Evolutionary conservation across 2,888 invertebrate genomes (phyloP), one percentile per base, ranked within the genome.

Genomic region (Spicauda simplicius): DNA sequence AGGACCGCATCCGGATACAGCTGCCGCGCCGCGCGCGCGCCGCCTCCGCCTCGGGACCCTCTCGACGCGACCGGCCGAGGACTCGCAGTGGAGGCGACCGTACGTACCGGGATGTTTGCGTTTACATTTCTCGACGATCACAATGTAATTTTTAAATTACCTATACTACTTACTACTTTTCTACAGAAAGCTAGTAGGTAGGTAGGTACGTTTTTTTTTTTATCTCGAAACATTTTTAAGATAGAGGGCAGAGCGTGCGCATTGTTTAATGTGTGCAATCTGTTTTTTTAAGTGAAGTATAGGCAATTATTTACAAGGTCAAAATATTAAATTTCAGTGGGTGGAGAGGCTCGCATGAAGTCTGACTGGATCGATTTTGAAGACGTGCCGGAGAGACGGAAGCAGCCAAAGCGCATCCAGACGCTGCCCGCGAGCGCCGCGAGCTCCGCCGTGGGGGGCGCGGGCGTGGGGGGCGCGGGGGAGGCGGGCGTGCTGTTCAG

Each of bases 341-440:
- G 69, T 33, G 72, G 74, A 48, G 88, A 86, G 70, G 69, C 76
- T 14, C 83, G 84, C 18, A 72, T 79, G 48, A 89, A 88, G 73
- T 65, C 82, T 12, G 96, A 96, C 75, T 97, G 97, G 97, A 96
- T 97, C 70, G 97, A 97, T 85, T 97, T 97, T 82, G 97, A 97
- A 81, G 97, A 97, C 79, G 96, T 97, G 68, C 97, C 97, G 0
- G 97, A 97, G 86, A 95, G 96, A 73, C 93, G 97, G 64, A 97
- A 97, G 86, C 95, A 96, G 71, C 97, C 97, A 19, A 97, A 97
- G 85, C 94, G 97, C 73, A 97, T 97, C 76, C 97, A 97, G 81
- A 97, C 97, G 19, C 94, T 97, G 77, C 97, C 97, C 20, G 93
- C 95, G 60, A 56, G 91, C 94, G 58, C 89, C 82, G 72, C 84